Evolutionary conservation across 2,797 vertebrate genomes (phyloP), one percentile per base, ranked within the genome.

Genomic region (Sebastolobus alascanus): DNA sequence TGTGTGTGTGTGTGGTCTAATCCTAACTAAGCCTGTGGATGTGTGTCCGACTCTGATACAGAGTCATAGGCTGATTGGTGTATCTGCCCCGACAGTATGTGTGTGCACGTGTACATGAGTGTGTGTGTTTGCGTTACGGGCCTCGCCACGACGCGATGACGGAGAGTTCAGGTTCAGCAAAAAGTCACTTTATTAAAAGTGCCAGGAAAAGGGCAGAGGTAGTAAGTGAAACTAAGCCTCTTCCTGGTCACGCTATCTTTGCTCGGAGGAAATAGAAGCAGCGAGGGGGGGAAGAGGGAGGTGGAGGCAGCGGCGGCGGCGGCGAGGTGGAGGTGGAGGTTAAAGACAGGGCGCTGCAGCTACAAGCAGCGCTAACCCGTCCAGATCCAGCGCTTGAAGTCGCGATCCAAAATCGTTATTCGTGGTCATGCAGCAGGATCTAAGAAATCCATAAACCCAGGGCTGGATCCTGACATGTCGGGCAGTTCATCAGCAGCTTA

Each of bases 21-120:
- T 93, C 92, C 92, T 80, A 85, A 84, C 87, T 92, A 91, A 93
- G 84, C 90, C 89, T 60, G 61, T 89, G 81, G 75, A 89, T 93
- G 90, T 92, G 92, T 90, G 91, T 89, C 80, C 67, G 81, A 85
- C 84, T 89, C 79, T 86, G 92, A 93, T 93, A 91, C 83, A 84
- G 89, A 90, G 87, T 90, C 75, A 80, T 50, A 73, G 89, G 85
- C 84, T 89, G 90, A 90, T 91, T 92, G 87, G 85, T 86, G 84
- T 73, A 75, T 92, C 84, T 89, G 70, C 81, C 55, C 71, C 2
- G 14, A 55, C 54, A 81, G 77, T 56, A 2, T 64, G 61, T 67
- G 64, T 68, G 33, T 54, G 59, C 25, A 8, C 12, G 13, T 72
- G 22, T 33, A 29, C 18, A 38, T 18, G 2, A 37, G 40, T 61